A percentile compares a stretch with the other conserved stretches of the same genome.
These are phyloP conservation scores for Thaumatotibia leucotreta DNA, from an alignment of 1,140 invertebrate species.

Conservation along the genomic window DNA sequence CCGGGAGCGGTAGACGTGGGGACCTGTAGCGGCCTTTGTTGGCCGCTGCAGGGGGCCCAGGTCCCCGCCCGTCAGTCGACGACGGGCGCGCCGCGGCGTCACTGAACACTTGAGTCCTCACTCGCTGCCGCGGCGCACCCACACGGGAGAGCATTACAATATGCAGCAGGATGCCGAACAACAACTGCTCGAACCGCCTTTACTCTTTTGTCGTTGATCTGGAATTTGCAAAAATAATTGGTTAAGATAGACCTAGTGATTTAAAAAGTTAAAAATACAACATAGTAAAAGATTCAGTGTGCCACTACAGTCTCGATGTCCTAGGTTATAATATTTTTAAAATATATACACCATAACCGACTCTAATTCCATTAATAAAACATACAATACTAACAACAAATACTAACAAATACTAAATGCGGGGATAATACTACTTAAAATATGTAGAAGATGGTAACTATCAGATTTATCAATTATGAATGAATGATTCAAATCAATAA, in stretches of 20 bases:
- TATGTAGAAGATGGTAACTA: too few relatives aligned
- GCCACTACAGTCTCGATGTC: too few relatives aligned
- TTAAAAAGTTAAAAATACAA: too few relatives aligned
- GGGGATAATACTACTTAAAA: too few relatives aligned
- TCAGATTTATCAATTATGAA: too few relatives aligned
- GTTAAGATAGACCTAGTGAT: background rate
- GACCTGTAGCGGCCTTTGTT: background rate
- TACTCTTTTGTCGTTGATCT: constrained; percentile 97
- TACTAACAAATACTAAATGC: too few relatives aligned
- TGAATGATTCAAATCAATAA: too few relatives aligned
- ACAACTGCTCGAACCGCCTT: constrained; percentile 94
- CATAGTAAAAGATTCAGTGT: too few relatives aligned
- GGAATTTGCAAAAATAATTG: constrained; percentile 61
- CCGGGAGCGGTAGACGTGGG: background rate
- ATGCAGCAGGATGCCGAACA: constrained; percentile 94
- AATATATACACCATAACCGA: too few relatives aligned
- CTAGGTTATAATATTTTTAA: too few relatives aligned
- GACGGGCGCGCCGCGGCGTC: constrained; percentile 25
- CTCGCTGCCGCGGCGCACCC: constrained; percentile 23
- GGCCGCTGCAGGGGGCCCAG: background rate
- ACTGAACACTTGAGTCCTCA: constrained; percentile 65
- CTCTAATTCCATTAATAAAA: too few relatives aligned
- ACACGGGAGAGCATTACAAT: constrained; percentile 81
- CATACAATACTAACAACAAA: too few relatives aligned
- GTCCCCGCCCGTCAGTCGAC: background rate